Evolutionary conservation across 2,888 invertebrate genomes (phyloP), one percentile per base, ranked within the genome.

Genomic region (Phymatocera aterrima): DNA sequence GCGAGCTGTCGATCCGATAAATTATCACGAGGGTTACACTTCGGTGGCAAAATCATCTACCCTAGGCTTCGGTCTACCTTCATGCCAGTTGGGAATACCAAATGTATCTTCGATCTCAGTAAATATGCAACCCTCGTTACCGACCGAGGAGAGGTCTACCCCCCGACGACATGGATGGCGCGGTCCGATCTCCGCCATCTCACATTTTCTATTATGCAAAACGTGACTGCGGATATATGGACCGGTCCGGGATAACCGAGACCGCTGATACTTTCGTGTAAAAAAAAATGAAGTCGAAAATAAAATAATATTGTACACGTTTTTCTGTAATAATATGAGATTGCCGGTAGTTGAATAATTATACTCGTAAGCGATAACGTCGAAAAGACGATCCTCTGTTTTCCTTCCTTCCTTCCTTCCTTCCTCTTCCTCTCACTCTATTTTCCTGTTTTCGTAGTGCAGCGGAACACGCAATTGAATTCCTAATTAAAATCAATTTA

Each of bases 111-210:
- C 75, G 75, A 75, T 75, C 57, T 57, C 28, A 34, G 40, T 75
- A 75, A 57, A 75, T 57, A 75, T 75, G 37, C 75, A 60, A 43
- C 75, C 75, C 60, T 75, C 75, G 24, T 75, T 75, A 75, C 57
- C 57, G 5, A 37, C 72, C 3, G 28, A 24, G n/a, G 10, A 61
- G 12, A 48, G 48, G 34, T 72, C 31, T 37, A 54, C 51, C 48
- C 68, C n/a, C n/a, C n/a, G n/a, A n/a, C n/a, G n/a, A n/a, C n/a
- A n/a, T n/a, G n/a, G n/a, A n/a, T n/a, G n/a, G n/a, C n/a, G n/a
- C n/a, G 24, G 46, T 28, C 72, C 51, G 72, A 72, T 75, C 75
- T 37, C 10, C 40, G 31, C 75, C 60, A 75, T 75, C 37, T 75
- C n/a, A 57, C 40, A 24, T 57, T 57, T 18, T 75, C 57, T 28